Percentiles rank a stretch among this genome's conserved stretches.
These are phyloP conservation scores for Zapornia atra DNA, from an alignment of 2,113 vertebrate species.

Conservation along the genomic window DNA sequence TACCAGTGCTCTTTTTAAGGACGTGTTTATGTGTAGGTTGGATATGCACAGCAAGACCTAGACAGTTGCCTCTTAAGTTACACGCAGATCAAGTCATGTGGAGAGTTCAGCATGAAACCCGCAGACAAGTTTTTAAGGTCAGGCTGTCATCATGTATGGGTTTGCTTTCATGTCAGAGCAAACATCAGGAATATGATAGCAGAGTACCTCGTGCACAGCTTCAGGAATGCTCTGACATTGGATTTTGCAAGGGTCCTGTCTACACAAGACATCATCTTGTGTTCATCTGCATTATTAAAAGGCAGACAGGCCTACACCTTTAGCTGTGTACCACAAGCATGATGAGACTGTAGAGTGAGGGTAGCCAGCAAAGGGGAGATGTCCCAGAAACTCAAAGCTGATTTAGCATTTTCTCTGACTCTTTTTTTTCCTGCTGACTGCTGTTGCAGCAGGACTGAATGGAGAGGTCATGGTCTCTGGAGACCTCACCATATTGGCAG, in stretches of 20 bases:
- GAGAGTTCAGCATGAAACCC: background rate
- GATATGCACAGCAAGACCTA: background rate
- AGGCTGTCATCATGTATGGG: background rate
- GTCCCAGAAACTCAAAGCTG: background rate
- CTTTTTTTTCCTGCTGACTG: background rate
- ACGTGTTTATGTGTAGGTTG: background rate
- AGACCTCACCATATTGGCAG: fast-evolving
- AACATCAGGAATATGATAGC: background rate
- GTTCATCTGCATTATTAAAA: background rate
- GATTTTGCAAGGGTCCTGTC: background rate
- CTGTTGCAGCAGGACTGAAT: background rate
- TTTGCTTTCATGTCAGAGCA: background rate
- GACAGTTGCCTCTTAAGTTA: background rate
- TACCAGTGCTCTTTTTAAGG: background rate
- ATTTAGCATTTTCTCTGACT: background rate
- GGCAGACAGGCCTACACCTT: background rate
- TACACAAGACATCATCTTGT: background rate
- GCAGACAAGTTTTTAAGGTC: background rate
- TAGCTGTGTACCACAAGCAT: background rate
- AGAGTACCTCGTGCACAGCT: background rate
- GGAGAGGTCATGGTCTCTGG: background rate
- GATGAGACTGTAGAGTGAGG: background rate
- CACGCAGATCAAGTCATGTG: background rate
- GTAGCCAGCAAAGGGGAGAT: background rate
- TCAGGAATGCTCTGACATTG: background rate